phyloP scores from a whole-genome alignment of 1,140 invertebrate species.

The Sitodiplosis mosellana region DNA sequence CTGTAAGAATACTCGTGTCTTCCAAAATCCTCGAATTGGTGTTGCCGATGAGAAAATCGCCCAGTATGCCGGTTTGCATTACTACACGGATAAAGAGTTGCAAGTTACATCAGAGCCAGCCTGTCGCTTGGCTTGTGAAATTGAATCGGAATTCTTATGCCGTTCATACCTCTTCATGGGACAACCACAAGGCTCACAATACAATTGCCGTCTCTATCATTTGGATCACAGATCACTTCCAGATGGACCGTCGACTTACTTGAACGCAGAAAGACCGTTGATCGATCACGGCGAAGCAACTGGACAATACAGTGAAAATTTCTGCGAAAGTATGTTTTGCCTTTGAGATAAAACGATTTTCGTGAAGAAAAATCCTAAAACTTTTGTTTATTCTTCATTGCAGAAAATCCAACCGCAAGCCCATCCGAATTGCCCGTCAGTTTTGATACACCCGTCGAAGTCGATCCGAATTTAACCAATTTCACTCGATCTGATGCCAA shows the following conservation, averaged over 20 bases:
- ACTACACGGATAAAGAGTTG: slow-evolving; percentile 84
- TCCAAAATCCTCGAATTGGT: slow-evolving; percentile 62
- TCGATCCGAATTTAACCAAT: slow-evolving; percentile 36
- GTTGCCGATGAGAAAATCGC: slow-evolving; percentile 78
- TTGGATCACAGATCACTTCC: slow-evolving; percentile 80
- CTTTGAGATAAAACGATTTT: neutral
- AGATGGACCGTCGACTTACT: slow-evolving; percentile 75
- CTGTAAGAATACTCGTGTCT: slow-evolving; percentile 59
- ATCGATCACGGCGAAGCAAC: slow-evolving; percentile 79
- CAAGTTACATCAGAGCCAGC: slow-evolving; percentile 67
- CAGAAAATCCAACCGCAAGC: slow-evolving; percentile 14
- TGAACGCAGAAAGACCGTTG: slow-evolving; percentile 70
- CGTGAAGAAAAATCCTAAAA: neutral
- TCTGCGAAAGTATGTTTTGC: slow-evolving; percentile 44
- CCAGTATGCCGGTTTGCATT: slow-evolving; percentile 77
- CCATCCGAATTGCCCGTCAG: slow-evolving; percentile 42
- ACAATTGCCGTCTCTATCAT: slow-evolving; percentile 84
- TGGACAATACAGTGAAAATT: slow-evolving; percentile 77
- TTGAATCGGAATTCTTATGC: slow-evolving; percentile 84
- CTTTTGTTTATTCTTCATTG: neutral
- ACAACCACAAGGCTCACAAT: slow-evolving; percentile 47
- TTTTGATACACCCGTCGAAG: slow-evolving; percentile 52
- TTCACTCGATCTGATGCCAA: slow-evolving; percentile 59
- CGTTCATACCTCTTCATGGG: slow-evolving; percentile 74
- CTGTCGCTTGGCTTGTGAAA: slow-evolving; percentile 74